A percentile compares a stretch with the other conserved stretches of the same genome.
Evolutionary conservation across 2,797 vertebrate species (phyloP).

Genomic region (Alauda arvensis): DNA sequence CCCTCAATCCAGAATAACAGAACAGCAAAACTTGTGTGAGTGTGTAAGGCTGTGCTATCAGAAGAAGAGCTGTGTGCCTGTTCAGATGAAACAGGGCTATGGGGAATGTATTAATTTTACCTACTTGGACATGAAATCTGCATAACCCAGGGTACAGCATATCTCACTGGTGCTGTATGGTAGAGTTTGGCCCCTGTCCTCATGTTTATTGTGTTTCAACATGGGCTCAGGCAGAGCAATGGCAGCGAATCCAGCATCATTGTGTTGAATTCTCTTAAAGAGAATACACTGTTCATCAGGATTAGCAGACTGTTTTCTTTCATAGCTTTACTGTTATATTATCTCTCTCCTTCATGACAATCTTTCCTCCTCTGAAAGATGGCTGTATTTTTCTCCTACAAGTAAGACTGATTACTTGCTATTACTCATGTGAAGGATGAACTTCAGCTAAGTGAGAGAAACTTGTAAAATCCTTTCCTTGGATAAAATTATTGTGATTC

Average conservation of each 20-base stretch:
- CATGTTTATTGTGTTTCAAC: not conserved
- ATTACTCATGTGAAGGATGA: not conserved
- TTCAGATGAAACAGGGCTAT: not conserved
- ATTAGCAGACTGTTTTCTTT: not conserved
- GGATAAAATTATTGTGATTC: not conserved
- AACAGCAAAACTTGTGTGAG: not conserved
- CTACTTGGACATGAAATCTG: not conserved
- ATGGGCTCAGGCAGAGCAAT: not conserved
- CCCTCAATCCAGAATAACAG: not conserved
- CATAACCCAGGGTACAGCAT: not conserved
- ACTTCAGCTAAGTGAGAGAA: constrained; percentile 3
- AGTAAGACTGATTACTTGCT: not conserved
- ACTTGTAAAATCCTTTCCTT: not conserved
- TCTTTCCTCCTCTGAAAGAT: not conserved
- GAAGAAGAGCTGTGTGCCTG: not conserved
- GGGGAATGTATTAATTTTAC: not conserved
- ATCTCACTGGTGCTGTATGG: not conserved
- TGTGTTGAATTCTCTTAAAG: not conserved
- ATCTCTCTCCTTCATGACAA: not conserved
- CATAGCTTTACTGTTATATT: not conserved
- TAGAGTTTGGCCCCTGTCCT: not conserved
- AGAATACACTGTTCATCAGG: not conserved
- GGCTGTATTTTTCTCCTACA: not conserved
- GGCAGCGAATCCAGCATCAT: not conserved
- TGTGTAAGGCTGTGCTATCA: not conserved